Base-by-base conservation (phyloP, 2,888 invertebrate genomes). In the Hirtodrosophila confusa region DNA sequence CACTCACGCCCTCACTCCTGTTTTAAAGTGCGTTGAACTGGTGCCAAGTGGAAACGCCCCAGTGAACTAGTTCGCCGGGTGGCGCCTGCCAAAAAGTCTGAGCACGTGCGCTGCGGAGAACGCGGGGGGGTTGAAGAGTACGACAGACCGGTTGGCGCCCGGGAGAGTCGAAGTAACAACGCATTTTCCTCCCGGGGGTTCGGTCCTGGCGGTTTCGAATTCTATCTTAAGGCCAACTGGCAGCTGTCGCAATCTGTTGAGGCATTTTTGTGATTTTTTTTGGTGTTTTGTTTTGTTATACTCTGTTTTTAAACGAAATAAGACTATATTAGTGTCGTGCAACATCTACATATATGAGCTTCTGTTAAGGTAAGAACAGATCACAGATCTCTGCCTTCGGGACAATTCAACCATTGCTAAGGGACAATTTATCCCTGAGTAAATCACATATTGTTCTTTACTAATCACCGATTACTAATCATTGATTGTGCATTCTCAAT, bases 21-120 rank as follows among this genome's bases (percentile, higher is more conserved):
- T 58, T 67, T 65, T 55, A 70, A 75, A 78, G 87, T 77, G 67
- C 87, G 77, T 82, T 84, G 84, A 85, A 84, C 87, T 86, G 77
- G 47, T 80, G 86, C 86, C 87, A 83, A 86, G 70, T 76, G 72
- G 73, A 63, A 73, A 80, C 84, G 85, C 86, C 84, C 78, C 84
- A 83, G 44, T 86, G 75, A 76, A 86, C 87, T 84, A 84, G 69
- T 68, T 78, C 68, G 61, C 58, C 73, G 64, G 72, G 64, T 63
- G 66, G 70, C 64, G 47, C 64, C 72, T 64, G 80, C 85, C 86
- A 78, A 83, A 79, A 69, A 75, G 74, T 71, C 77, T 70, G 55
- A 71, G 68, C 85, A 78, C 85, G 80, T 86, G 74, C 78, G 57
- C 45, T 35, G 53, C 54, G 47, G 43, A 17, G 12, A 7, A 35